Percentiles rank a stretch among this genome's conserved stretches.
phyloP scores from a whole-genome alignment of 2,113 vertebrate species.

The Cryptomyrus ogoouensis region DNA sequence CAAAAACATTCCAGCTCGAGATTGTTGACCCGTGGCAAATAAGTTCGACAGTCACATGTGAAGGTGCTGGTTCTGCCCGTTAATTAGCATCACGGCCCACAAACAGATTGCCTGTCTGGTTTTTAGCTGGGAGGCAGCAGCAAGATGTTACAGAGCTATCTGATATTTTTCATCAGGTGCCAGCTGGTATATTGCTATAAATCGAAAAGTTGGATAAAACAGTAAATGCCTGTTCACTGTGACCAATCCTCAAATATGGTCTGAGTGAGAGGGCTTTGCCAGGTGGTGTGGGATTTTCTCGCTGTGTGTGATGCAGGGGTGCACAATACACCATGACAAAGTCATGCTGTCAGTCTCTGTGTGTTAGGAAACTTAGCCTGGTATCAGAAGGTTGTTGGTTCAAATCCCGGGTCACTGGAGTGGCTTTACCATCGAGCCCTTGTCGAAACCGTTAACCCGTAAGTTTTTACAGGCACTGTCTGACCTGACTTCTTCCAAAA shows the following conservation, averaged over 20 bases:
- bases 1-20: not conserved
- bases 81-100: not conserved
- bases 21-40: not conserved
- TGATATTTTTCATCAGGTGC: constrained; percentile 1
- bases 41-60: not conserved
- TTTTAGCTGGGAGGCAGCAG: not conserved
- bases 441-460: not conserved
- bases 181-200: not conserved
- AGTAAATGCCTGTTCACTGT: not conserved
- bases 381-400: not conserved
- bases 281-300: not conserved
- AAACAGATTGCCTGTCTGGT: not conserved
- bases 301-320: not conserved
- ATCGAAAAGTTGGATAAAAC: not conserved
- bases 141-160: not conserved
- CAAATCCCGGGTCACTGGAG: not conserved
- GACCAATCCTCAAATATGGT: not conserved
- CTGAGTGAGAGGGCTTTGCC: not conserved
- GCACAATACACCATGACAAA: not conserved
- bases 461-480: not conserved
- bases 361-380: not conserved
- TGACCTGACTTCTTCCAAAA: not conserved
- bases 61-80: not conserved
- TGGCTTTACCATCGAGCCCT: not conserved
- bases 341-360: not conserved